Conservation (phyloP, 2,113 vertebrate species). For the Cacatua alba region DNA sequence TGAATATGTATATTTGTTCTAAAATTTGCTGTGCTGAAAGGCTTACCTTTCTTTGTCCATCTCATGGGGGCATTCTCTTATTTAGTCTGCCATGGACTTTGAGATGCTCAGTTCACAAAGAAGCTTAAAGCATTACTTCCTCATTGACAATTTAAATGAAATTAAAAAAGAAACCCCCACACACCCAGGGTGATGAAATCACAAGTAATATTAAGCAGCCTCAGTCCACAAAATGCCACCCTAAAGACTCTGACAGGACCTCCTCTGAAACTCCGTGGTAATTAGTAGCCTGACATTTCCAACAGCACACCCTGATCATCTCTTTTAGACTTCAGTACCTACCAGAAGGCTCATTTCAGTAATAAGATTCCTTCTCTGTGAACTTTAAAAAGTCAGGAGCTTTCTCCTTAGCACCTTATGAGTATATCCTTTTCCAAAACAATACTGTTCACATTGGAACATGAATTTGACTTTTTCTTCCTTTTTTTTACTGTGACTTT, state of each 20-base stretch:
- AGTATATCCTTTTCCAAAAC: neutral
- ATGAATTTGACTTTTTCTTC: neutral
- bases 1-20: neutral
- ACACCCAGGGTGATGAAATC: neutral
- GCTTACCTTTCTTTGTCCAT: neutral
- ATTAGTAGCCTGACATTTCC: neutral
- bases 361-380: neutral
- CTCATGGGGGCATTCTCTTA: neutral
- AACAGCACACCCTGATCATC: neutral
- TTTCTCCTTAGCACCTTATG: neutral
- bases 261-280: neutral
- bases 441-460: fast-evolving
- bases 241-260: neutral
- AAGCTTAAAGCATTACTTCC: neutral
- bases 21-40: neutral
- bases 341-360: neutral
- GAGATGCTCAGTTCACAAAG: neutral
- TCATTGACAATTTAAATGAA: neutral
- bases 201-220: neutral
- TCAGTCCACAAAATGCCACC: neutral
- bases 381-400: neutral
- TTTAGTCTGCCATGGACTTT: neutral
- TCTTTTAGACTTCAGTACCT: neutral
- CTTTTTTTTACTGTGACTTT: neutral
- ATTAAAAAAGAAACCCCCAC: neutral